These are phyloP conservation scores for Camelus bactrianus DNA, from an alignment of 2,113 vertebrate genomes.

Conservation along the genomic window DNA sequence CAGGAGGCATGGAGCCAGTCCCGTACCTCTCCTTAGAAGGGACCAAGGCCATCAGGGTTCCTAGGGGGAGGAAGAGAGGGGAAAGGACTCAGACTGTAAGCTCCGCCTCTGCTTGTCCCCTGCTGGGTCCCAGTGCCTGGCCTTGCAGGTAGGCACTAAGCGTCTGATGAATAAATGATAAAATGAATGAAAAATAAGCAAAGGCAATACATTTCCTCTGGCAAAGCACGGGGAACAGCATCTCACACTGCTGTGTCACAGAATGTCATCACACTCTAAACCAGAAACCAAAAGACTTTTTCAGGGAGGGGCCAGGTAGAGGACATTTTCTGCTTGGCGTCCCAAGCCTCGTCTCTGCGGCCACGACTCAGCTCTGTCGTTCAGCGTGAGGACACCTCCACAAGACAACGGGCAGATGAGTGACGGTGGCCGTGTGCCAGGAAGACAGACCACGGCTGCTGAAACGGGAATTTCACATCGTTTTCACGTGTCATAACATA, in stretches of 20 bases:
- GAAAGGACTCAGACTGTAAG: not conserved
- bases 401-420: fast-evolving
- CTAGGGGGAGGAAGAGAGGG: not conserved
- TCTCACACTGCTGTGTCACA: not conserved
- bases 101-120: not conserved
- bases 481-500: not conserved
- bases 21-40: not conserved
- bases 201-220: not conserved
- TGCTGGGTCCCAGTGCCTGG: not conserved
- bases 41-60: too few species aligned
- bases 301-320: not conserved
- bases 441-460: fast-evolving
- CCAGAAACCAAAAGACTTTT: not conserved
- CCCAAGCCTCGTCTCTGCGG: fast-evolving
- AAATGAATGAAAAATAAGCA: not conserved
- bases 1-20: not conserved
- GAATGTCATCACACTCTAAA: fast-evolving
- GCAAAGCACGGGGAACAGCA: not conserved
- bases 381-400: not conserved
- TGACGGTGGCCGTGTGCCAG: fast-evolving
- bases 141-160: not conserved
- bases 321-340: not conserved
- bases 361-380: fast-evolving
- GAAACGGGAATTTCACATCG: not conserved
- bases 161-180: not conserved